A percentile compares a stretch with the other conserved stretches of the same genome.
These are phyloP conservation scores for Semotilus atromaculatus DNA, from an alignment of 2,797 vertebrate species.

Conservation along the genomic window DNA sequence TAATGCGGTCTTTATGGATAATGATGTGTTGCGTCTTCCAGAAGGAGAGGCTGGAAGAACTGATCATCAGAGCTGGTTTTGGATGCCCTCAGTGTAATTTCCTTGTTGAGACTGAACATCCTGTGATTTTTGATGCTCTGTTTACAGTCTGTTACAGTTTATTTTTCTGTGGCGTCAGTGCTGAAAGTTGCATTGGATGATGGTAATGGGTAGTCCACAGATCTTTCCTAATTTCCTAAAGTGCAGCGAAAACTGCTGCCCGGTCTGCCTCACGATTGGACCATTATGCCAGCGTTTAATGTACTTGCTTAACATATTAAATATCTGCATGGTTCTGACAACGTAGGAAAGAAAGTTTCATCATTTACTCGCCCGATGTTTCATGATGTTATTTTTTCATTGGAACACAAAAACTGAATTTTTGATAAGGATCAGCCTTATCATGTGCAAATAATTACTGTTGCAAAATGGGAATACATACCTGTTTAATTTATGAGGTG, in stretches of 20 bases:
- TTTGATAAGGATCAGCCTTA: background rate
- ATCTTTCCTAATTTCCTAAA: conserved; percentile 10
- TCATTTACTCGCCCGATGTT: background rate
- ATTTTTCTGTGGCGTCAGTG: conserved; percentile 32
- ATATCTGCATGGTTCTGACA: background rate
- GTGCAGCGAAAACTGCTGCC: background rate
- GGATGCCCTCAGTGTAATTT: conserved; percentile 15
- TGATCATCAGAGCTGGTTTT: conserved; percentile 28
- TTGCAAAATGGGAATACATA: conserved; percentile 29
- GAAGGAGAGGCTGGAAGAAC: background rate
- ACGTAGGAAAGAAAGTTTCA: background rate
- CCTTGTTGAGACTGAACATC: background rate
- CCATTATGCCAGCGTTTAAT: background rate
- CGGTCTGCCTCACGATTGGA: background rate
- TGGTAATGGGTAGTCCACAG: background rate
- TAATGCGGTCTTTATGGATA: conserved; percentile 9
- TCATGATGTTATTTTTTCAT: background rate
- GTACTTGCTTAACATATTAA: background rate
- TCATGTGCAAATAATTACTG: conserved; percentile 34
- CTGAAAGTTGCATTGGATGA: conserved; percentile 24
- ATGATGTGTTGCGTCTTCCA: conserved; percentile 21
- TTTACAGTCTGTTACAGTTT: conserved; percentile 19
- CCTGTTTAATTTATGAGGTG: conserved; percentile 40
- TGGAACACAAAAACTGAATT: background rate
- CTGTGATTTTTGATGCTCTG: conserved; percentile 34